Base-by-base conservation (phyloP, 2,888 invertebrate species). In the Pycnomerus fuliginosus region DNA sequence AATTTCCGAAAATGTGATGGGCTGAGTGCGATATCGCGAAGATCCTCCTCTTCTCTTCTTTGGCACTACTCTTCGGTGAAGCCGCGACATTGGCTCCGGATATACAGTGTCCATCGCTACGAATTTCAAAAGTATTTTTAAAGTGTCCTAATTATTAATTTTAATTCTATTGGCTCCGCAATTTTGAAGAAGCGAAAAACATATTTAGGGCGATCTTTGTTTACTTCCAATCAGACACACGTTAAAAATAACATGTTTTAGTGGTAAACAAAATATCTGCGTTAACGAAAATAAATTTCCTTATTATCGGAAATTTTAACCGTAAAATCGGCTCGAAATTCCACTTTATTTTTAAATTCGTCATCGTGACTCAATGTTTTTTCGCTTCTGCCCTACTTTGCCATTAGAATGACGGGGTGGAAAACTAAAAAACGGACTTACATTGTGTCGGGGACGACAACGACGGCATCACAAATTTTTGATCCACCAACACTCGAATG, bases 1-100 rank as follows among this genome's bases (percentile, higher is more conserved):
- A 54, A 87, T 87, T 73, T 87, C 87, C 24, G 85, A 82, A 69
- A 87, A 87, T 28, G 87, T 87, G 52, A 87, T 82, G 1, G 86
- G 85, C 66, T 82, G 82, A 20, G 86, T 85, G 56, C 82, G 77
- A 62, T 80, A 82, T 30, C 84, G 72, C 56, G 53, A 76, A 52
- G 72, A 69, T 52, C 60, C 72, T 50, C 69, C 75, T 52, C 74
- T 73, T 59, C 76, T 71, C 56, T 77, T 76, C 57, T 79, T 78
- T 39, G 76, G 76, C 55, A 71, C 80, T 54, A 76, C 79, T 65
- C 72, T 73, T 58, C 78, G 73, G 65, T 77, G 80, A 56, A 82
- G 70, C 32, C 78, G 69, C 33, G 84, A 84, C 68, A 85, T 76
- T 11, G 81, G 77, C 67, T 84, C 82, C 8, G 85, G 84, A 70